phyloP scores from a whole-genome alignment of 1,140 invertebrate genomes.

The Magallana gigas region DNA sequence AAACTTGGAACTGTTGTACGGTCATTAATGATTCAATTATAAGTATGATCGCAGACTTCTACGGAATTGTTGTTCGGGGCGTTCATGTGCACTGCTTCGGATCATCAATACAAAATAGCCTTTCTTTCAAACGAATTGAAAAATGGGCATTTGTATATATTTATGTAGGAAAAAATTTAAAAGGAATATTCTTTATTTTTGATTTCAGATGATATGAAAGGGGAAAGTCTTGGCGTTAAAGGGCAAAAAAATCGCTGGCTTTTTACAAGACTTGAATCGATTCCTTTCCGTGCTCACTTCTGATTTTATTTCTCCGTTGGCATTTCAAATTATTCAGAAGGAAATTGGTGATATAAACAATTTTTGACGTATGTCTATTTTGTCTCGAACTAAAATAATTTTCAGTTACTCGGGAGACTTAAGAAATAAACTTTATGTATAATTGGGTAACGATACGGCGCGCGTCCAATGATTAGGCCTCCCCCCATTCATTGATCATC shows the following conservation, averaged over 20 bases:
- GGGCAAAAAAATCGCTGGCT: neutral
- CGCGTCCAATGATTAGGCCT: neutral
- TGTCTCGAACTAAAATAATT: constrained; percentile 41
- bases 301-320: constrained; percentile 13
- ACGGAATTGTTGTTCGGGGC: too few relatives aligned
- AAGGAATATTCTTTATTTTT: neutral
- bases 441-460: constrained; percentile 36
- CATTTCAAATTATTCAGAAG: constrained; percentile 28
- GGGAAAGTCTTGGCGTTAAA: neutral
- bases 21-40: constrained; percentile 36
- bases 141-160: too few relatives aligned
- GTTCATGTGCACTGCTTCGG: too few relatives aligned
- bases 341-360: constrained; percentile 38
- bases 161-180: too few relatives aligned
- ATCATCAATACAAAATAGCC: too few relatives aligned
- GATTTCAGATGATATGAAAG: neutral
- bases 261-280: constrained; percentile 25
- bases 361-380: constrained; percentile 40
- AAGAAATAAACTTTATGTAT: constrained; percentile 41
- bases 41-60: neutral
- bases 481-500: neutral
- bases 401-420: constrained; percentile 12
- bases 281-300: constrained; percentile 15
- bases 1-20: constrained; percentile 16
- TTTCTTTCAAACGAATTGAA: too few relatives aligned